Evolutionary conservation across 1,140 invertebrate species (phyloP), one percentile per base, ranked within the genome.

Genomic region (Ectropis grisescens): DNA sequence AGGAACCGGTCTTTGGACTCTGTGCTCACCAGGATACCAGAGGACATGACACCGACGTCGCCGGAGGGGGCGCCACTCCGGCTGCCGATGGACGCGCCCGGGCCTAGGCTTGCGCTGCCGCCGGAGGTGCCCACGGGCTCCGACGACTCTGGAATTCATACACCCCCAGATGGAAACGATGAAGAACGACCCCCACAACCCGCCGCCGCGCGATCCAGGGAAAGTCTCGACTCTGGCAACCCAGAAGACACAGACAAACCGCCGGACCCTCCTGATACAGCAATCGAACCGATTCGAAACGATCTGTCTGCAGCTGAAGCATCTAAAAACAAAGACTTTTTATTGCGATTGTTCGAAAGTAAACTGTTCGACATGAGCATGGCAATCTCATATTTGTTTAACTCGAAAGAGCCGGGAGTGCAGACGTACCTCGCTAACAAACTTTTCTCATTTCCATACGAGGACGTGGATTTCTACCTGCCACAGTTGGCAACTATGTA

Each of bases 401-500:
- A 97, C 70, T 97, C 96, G n/a, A 98, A 98, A 82, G 97, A 99
- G 78, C 93, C 95, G 11, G 97, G 96, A 29, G 96, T 98, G 29
- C 93, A 97, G 61, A 93, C 92, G 50, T 98, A 98, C 79, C 89
- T 98, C 70, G 96, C 95, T 40, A 98, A 98, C 83, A 94, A 95
- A 79, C 88, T 99, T 78, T 99, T 99, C 80, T 96, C 91, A 81
- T 99, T 98, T 82, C 88, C 90, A 13, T 87, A 95, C 66, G 85
- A 87, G 44, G 94, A 98, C 47, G 94, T 98, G 19, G 97, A 99
- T 83, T 97, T 98, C 76, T 99, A 98, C 84, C 87, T 99, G 59
- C 97, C 97, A 24, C 97, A 99, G 80, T 76, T 99, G 57, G 91
- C 98, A 48, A 96, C 95, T 57, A 97, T 99, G 94, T 99, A 98